Evolutionary conservation across 2,797 vertebrate genomes (phyloP).

Genomic region (Phoxinus dragarum): DNA sequence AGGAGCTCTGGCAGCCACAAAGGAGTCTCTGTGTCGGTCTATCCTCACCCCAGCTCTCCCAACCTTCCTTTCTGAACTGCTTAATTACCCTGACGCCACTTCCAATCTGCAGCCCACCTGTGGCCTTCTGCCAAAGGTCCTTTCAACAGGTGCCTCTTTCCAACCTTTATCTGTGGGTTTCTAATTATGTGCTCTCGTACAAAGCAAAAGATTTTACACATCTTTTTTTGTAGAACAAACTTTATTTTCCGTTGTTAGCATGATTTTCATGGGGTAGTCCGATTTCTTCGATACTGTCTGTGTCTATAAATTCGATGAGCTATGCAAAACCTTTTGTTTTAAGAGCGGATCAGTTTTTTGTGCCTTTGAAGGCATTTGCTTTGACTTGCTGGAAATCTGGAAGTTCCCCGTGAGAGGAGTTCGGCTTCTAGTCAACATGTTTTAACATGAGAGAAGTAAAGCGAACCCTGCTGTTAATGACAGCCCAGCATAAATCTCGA

Average conservation of each 20-base stretch:
- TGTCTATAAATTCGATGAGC: background rate
- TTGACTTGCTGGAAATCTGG: constrained; percentile 65
- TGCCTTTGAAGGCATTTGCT: constrained; percentile 36
- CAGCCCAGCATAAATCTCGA: constrained; percentile 49
- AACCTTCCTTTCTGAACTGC: constrained; percentile 61
- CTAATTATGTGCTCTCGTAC: constrained; percentile 47
- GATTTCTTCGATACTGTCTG: background rate
- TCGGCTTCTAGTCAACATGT: constrained; percentile 81
- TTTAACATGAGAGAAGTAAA: constrained; percentile 71
- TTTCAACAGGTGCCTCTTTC: constrained; percentile 72
- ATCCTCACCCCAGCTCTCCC: constrained; percentile 63
- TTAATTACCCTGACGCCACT: constrained; percentile 66
- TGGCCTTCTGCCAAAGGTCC: constrained; percentile 45
- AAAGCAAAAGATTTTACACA: constrained; percentile 25
- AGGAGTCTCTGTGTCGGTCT: constrained; percentile 71
- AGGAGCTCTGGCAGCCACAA: constrained; percentile 70
- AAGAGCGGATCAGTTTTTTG: background rate
- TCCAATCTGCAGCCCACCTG: constrained; percentile 70
- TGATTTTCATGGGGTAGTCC: background rate
- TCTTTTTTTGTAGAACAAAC: background rate
- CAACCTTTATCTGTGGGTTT: constrained; percentile 43
- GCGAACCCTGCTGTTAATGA: constrained; percentile 46
- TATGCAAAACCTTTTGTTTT: background rate
- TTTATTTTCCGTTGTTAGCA: background rate
- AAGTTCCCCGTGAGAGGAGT: constrained; percentile 79